These are phyloP conservation scores for Phenganax subtilis DNA, from an alignment of 92 coral and sea anemone genomes.

Conservation along the genomic window DNA sequence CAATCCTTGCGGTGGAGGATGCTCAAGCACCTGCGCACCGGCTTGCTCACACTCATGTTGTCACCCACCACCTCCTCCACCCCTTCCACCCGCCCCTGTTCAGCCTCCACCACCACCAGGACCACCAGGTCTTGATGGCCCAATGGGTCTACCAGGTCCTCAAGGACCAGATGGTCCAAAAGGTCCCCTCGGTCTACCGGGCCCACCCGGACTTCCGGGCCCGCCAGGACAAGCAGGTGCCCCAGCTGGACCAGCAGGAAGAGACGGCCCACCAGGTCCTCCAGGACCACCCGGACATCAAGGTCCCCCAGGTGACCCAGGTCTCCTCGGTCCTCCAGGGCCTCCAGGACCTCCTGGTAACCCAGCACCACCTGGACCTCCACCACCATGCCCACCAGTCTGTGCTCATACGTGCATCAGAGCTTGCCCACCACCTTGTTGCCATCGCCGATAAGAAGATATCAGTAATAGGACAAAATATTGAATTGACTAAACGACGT, in stretches of 20 bases:
- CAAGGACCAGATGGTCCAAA: conserved; percentile 99
- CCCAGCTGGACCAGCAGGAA: conserved; percentile 97
- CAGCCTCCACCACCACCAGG: conserved; percentile 99
- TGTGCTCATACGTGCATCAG: conserved; percentile 98
- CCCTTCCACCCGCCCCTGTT: conserved; percentile 96
- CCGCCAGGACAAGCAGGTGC: conserved; percentile 98
- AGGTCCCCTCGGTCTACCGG: conserved; percentile 99
- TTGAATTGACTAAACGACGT: background rate
- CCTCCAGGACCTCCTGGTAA: conserved; percentile 82
- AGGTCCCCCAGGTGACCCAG: conserved; percentile 99
- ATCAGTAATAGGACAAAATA: background rate
- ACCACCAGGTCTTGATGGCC: conserved; percentile 99
- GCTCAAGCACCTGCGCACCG: conserved; percentile 75
- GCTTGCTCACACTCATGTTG: conserved; percentile 85
- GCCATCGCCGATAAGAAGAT: conserved; percentile 68
- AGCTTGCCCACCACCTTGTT: conserved; percentile 96
- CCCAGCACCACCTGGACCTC: conserved; percentile 99
- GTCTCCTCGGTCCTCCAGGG: conserved; percentile 97
- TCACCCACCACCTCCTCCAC: conserved; percentile 89
- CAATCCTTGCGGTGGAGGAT: conserved; percentile 81
- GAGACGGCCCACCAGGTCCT: conserved; percentile 99
- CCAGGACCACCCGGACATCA: conserved; percentile 99
- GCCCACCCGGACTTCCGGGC: conserved; percentile 95
- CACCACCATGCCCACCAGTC: conserved; percentile 99
- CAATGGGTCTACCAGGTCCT: conserved; percentile 99